Conservation (phyloP, 2,797 vertebrate species). For the Poliocrania exsul region DNA sequence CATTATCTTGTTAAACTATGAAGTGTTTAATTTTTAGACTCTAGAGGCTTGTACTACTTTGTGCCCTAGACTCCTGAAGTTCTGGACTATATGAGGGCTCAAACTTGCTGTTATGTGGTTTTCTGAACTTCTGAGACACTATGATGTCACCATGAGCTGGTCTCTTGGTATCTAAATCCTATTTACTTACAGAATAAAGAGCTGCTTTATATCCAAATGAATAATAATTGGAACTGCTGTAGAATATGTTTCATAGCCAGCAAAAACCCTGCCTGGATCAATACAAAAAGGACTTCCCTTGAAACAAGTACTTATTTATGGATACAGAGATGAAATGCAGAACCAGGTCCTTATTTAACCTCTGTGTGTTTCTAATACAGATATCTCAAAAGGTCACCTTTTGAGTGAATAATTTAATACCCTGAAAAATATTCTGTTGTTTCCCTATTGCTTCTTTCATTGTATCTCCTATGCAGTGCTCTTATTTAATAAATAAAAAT, state of each 20-base stretch:
- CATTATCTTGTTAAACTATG: neutral
- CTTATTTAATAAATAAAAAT: neutral
- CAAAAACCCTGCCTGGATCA: neutral
- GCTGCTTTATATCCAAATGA: neutral
- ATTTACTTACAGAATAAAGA: neutral
- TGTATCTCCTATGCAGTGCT: neutral
- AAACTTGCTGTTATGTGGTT: neutral
- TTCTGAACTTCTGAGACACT: neutral
- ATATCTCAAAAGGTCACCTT: neutral
- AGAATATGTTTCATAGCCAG: neutral
- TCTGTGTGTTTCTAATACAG: neutral
- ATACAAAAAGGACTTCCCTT: neutral
- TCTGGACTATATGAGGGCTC: neutral
- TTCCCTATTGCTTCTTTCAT: neutral
- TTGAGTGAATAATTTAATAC: neutral
- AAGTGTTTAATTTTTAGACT: neutral
- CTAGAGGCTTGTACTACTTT: neutral
- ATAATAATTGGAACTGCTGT: neutral
- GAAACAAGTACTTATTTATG: neutral
- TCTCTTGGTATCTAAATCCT: neutral
- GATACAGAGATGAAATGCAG: neutral
- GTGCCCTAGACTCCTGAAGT: neutral
- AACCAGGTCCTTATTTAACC: neutral
- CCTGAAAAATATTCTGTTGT: neutral
- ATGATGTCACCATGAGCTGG: neutral